Percentiles rank a stretch among this genome's conserved stretches.
These are phyloP conservation scores for Bacillus rossius DNA, from an alignment of 1,140 invertebrate genomes.

Conservation along the genomic window DNA sequence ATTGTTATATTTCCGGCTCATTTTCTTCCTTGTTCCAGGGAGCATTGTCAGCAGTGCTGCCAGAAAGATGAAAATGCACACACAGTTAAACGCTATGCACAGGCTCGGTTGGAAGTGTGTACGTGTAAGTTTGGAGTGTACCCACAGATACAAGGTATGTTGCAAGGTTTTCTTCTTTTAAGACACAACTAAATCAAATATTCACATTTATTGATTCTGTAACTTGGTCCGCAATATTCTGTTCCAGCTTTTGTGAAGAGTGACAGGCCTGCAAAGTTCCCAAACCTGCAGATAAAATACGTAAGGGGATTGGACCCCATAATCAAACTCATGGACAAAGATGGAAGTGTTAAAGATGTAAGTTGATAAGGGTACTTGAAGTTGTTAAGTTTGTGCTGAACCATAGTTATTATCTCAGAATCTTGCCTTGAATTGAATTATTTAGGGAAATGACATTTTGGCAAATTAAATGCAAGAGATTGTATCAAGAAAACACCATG, in stretches of 20 bases:
- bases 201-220: not conserved
- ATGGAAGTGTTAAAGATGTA: constrained; percentile 70
- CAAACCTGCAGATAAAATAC: constrained; percentile 85
- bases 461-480: too few relatives aligned
- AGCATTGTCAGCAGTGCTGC: constrained; percentile 71
- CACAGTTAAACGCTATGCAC: constrained; percentile 68
- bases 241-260: constrained; percentile 83
- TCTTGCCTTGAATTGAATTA: too few relatives aligned
- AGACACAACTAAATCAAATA: too few relatives aligned
- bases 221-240: not conserved
- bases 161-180: too few relatives aligned
- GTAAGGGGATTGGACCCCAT: constrained; percentile 87
- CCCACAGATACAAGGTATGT: constrained; percentile 86
- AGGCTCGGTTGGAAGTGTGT: constrained; percentile 86
- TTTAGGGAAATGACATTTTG: too few relatives aligned
- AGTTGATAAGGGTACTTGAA: too few relatives aligned
- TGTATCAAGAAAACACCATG: too few relatives aligned
- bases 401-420: too few relatives aligned
- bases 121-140: constrained; percentile 94
- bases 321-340: constrained; percentile 82
- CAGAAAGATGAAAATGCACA: constrained; percentile 52
- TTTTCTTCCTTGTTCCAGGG: constrained; percentile 40
- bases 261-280: constrained; percentile 76
- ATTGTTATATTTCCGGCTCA: not conserved
- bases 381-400: too few relatives aligned